Conservation (phyloP, 2,797 vertebrate species). For the Thalassophryne amazonica region DNA sequence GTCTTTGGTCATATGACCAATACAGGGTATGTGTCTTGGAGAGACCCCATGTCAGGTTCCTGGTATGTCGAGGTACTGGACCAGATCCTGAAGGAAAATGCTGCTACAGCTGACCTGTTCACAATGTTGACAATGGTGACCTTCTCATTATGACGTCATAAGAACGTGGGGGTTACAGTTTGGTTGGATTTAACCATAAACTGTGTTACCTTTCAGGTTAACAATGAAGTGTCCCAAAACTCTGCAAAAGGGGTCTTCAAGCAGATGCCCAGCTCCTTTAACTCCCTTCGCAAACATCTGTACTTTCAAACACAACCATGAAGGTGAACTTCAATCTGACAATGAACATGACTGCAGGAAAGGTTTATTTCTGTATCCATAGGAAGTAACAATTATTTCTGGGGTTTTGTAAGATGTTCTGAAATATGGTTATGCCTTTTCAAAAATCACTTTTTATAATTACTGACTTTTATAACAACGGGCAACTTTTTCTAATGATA, state of each 20-base stretch:
- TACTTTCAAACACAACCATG: conserved; percentile 70
- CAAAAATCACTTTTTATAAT: neutral
- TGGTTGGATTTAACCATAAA: neutral
- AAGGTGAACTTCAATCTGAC: neutral
- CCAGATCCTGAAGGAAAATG: conserved; percentile 75
- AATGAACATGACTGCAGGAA: neutral
- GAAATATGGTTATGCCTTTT: neutral
- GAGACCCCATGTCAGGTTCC: conserved; percentile 79
- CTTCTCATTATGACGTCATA: neutral
- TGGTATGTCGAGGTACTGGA: conserved; percentile 92
- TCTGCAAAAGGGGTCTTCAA: conserved; percentile 87
- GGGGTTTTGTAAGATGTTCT: neutral
- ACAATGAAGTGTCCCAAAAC: conserved; percentile 80
- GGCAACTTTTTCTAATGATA: neutral
- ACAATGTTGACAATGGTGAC: conserved; percentile 85
- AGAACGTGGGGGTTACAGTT: neutral
- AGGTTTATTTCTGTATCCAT: neutral
- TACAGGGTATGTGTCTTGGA: conserved; percentile 93
- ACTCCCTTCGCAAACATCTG: conserved; percentile 90
- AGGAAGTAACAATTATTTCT: neutral
- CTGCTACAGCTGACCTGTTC: conserved; percentile 75
- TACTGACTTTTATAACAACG: neutral
- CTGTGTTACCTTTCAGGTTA: conserved; percentile 79
- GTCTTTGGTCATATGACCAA: conserved; percentile 10
- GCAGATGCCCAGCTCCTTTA: conserved; percentile 93